Percentiles rank a stretch among this genome's conserved stretches.
Evolutionary conservation across 2,888 invertebrate genomes (phyloP).

Genomic region (Choristoneura rosaceana): DNA sequence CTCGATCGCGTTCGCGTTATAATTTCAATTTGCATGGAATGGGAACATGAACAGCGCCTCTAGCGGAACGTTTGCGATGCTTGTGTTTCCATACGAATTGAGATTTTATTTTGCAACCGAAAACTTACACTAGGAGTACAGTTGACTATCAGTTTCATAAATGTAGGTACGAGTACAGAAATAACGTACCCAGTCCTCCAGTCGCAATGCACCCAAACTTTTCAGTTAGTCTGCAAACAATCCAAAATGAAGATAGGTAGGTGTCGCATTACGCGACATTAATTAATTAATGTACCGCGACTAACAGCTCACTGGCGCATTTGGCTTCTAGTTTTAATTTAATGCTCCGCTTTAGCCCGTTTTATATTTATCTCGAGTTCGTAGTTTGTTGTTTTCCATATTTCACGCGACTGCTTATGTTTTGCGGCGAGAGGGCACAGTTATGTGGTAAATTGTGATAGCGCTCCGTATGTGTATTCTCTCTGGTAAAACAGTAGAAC

Average conservation of each 20-base stretch:
- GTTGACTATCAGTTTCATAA: too few relatives aligned
- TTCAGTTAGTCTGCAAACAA: slow-evolving; percentile 21
- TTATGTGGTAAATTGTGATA: slow-evolving; percentile 5
- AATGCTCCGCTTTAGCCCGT: slow-evolving; percentile 24
- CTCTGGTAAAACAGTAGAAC: not conserved
- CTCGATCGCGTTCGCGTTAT: too few relatives aligned
- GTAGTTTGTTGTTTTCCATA: slow-evolving; percentile 27
- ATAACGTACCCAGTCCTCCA: too few relatives aligned
- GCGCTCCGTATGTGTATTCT: not conserved
- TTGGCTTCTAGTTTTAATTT: slow-evolving; percentile 40
- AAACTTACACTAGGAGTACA: too few relatives aligned
- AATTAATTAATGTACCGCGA: slow-evolving; percentile 63
- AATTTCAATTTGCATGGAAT: too few relatives aligned
- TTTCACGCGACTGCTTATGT: slow-evolving; percentile 28
- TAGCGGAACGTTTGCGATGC: too few relatives aligned
- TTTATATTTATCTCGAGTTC: slow-evolving; percentile 30
- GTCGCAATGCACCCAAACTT: not conserved
- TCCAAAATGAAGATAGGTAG: slow-evolving; percentile 28
- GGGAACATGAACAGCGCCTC: too few relatives aligned
- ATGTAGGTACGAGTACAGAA: too few relatives aligned
- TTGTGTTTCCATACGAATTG: too few relatives aligned
- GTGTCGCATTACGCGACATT: slow-evolving; percentile 50
- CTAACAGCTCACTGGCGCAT: slow-evolving; percentile 53
- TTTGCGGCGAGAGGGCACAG: slow-evolving; percentile 11
- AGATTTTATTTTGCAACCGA: too few relatives aligned